A percentile compares a stretch with the other conserved stretches of the same genome.
phyloP scores from a whole-genome alignment of 1,140 invertebrate genomes.

The Trissolcus basalis region DNA sequence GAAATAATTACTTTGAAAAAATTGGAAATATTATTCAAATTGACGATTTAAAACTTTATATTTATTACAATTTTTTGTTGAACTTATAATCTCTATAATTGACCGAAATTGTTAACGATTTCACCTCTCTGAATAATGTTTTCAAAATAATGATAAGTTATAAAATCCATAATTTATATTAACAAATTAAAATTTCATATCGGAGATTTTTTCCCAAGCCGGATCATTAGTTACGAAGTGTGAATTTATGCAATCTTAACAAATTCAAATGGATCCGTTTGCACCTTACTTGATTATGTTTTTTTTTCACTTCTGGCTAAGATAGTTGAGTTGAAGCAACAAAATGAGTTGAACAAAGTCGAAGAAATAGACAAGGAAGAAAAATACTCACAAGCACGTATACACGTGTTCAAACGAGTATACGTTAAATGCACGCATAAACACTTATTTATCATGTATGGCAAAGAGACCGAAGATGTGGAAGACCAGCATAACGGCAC shows the following conservation, averaged over 20 bases:
- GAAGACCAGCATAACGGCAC: slow-evolving; percentile 42
- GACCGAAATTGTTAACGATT: too few relatives aligned
- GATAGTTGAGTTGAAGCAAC: slow-evolving; percentile 31
- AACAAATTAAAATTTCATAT: too few relatives aligned
- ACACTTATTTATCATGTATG: slow-evolving; percentile 55
- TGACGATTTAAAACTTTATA: too few relatives aligned
- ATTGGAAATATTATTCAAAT: too few relatives aligned
- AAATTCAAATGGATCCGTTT: slow-evolving; percentile 71
- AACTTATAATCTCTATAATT: too few relatives aligned
- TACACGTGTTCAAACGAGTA: slow-evolving; percentile 1
- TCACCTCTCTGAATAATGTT: too few relatives aligned
- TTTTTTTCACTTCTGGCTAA: slow-evolving; percentile 23
- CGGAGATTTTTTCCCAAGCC: too few relatives aligned
- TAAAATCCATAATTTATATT: too few relatives aligned
- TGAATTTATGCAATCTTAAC: slow-evolving; percentile 54
- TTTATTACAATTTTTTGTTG: too few relatives aligned
- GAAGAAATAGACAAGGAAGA: slow-evolving; percentile 5
- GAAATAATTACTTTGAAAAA: too few relatives aligned
- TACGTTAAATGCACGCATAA: slow-evolving; percentile 53
- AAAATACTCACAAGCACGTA: slow-evolving; percentile 7
- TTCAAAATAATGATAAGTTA: too few relatives aligned
- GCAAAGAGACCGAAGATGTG: slow-evolving; percentile 50
- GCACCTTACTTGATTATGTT: slow-evolving; percentile 70
- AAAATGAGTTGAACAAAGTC: slow-evolving; percentile 25
- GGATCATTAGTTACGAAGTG: not conserved